A percentile compares a stretch with the other conserved stretches of the same genome.
phyloP scores from a whole-genome alignment of 1,140 invertebrate genomes.

The Penaeus chinensis region DNA sequence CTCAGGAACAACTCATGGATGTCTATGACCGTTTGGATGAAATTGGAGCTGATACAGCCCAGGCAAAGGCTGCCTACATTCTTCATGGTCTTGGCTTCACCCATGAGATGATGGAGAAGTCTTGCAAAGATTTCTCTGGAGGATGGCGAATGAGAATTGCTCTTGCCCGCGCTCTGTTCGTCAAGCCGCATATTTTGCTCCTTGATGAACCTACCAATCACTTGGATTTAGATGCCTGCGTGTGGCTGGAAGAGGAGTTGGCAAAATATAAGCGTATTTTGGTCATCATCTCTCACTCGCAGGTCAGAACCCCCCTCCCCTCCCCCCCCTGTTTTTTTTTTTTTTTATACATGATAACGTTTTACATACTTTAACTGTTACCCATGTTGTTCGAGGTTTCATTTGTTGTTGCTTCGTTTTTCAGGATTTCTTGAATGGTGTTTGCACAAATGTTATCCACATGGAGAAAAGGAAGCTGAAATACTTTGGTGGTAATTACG shows the following conservation, averaged over 20 bases:
- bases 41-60: conserved; percentile 94
- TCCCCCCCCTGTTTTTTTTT: not conserved
- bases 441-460: conserved; percentile 99
- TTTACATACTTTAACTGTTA: not conserved
- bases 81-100: conserved; percentile 97
- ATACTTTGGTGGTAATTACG: conserved; percentile 96
- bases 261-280: conserved; percentile 96
- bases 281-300: conserved; percentile 97
- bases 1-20: conserved; percentile 96
- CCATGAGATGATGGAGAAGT: conserved; percentile 90
- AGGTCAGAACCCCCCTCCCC: conserved; percentile 23
- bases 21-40: conserved; percentile 98
- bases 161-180: conserved; percentile 79
- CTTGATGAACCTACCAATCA: conserved; percentile 79
- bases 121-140: conserved; percentile 95
- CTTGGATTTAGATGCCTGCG: conserved; percentile 89
- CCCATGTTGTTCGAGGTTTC: not conserved
- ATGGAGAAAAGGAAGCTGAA: conserved; percentile 93
- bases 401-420: not conserved
- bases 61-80: conserved; percentile 92
- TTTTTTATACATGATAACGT: not conserved
- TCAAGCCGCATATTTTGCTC: conserved; percentile 71
- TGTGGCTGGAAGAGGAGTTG: conserved; percentile 99
- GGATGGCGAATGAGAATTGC: conserved; percentile 99
- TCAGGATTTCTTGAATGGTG: conserved; percentile 99